Evolutionary conservation across 2,797 vertebrate species (phyloP).

Genomic region (Tolypeutes matacus): DNA sequence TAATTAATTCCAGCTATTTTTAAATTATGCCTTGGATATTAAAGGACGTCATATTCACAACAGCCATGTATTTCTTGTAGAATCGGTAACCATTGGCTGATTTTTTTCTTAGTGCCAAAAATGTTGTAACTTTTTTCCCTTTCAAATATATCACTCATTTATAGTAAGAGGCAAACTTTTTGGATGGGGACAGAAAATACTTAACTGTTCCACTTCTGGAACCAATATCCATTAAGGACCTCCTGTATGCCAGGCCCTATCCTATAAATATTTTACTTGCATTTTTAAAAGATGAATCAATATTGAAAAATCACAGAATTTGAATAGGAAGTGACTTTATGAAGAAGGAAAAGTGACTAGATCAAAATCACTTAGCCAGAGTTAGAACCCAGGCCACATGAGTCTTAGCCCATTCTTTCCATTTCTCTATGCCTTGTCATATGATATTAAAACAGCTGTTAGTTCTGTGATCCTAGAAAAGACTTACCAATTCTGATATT

Average conservation of each 20-base stretch:
- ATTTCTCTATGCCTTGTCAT: slow-evolving; percentile 7
- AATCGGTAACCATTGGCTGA: slow-evolving; percentile 46
- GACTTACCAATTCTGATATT: slow-evolving; percentile 40
- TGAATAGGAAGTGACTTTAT: background rate
- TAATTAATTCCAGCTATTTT: slow-evolving; percentile 84
- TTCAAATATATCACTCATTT: slow-evolving; percentile 57
- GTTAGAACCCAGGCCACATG: background rate
- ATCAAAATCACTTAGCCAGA: background rate
- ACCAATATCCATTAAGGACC: background rate
- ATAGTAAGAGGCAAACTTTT: slow-evolving; percentile 54
- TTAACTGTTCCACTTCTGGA: background rate
- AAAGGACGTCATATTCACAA: slow-evolving; percentile 66
- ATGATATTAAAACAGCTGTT: slow-evolving; percentile 17
- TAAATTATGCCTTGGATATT: slow-evolving; percentile 76
- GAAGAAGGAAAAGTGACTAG: background rate
- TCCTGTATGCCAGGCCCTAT: background rate
- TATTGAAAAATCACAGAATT: slow-evolving; percentile 10
- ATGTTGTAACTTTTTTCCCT: slow-evolving; percentile 49
- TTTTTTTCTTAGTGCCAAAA: slow-evolving; percentile 50
- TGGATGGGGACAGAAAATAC: slow-evolving; percentile 56
- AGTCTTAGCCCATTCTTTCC: background rate
- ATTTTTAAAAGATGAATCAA: background rate
- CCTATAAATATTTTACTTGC: background rate
- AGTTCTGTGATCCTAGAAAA: background rate
- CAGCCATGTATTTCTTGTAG: slow-evolving; percentile 73